Evolutionary conservation across 2,888 invertebrate species (phyloP).

Genomic region (Acanthoscelides obtectus): DNA sequence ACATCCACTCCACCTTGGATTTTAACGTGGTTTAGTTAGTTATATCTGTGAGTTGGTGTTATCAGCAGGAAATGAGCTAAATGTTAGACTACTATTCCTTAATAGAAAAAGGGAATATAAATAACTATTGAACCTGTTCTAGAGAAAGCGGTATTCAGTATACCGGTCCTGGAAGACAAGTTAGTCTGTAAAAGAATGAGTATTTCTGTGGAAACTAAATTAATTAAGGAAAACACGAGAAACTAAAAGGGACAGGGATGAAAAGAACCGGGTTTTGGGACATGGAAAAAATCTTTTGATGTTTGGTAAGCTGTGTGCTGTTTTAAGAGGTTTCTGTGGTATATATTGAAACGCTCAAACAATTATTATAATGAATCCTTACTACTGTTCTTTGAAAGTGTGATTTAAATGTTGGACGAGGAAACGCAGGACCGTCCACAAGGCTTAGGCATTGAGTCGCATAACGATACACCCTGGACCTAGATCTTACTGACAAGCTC

Average conservation of each 20-base stretch:
- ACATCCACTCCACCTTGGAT: no score
- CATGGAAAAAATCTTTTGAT: background rate
- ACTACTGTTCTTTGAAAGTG: no score
- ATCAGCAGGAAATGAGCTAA: background rate
- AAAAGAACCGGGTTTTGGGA: background rate
- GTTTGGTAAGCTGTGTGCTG: background rate
- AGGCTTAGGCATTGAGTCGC: no score
- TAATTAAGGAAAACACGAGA: background rate
- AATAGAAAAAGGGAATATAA: background rate
- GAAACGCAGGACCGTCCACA: no score
- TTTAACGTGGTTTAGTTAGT: no score
- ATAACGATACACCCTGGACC: no score
- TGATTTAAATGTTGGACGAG: no score
- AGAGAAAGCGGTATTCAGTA: slow-evolving; percentile 26
- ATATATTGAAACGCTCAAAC: no score
- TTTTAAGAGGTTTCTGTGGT: no score
- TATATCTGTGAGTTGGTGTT: background rate
- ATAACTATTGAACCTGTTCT: slow-evolving; percentile 9
- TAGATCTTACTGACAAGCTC: no score
- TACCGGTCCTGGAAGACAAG: slow-evolving; percentile 28
- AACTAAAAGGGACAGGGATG: background rate
- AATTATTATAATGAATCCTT: no score
- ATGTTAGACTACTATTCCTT: background rate
- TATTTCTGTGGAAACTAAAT: background rate
- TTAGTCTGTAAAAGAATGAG: slow-evolving; percentile 32